Conservation (phyloP, 2,888 invertebrate genomes). For the Lymantria dispar region DNA sequence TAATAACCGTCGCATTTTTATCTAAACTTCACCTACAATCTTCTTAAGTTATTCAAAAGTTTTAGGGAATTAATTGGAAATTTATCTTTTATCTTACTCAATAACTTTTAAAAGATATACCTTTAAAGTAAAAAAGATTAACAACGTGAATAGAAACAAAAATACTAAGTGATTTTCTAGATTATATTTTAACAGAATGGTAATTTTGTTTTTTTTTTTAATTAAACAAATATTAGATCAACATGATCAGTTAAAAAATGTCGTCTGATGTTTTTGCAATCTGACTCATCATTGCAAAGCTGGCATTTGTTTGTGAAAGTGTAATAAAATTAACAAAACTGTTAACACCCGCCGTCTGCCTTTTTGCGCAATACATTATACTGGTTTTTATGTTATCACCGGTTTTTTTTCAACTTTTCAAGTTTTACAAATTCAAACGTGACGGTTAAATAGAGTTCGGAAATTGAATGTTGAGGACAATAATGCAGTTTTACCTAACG, state of each 20-base stretch:
- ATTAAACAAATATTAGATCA: conserved; percentile 3
- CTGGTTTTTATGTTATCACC: conserved; percentile 1
- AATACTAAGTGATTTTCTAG: background rate
- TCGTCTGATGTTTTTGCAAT: conserved; percentile 10
- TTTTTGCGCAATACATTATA: conserved; percentile 10
- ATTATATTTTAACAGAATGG: background rate
- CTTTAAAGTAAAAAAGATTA: background rate
- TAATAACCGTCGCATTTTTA: conserved; percentile 6
- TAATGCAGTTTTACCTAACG: background rate
- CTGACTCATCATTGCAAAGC: conserved; percentile 2
- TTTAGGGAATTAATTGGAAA: conserved; percentile 1
- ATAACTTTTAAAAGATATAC: background rate
- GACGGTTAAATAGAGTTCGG: conserved; percentile 17
- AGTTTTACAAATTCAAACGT: conserved; percentile 12
- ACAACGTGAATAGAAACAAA: background rate
- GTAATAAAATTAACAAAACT: conserved; percentile 18
- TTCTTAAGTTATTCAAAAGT: conserved; percentile 5
- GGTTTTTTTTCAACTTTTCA: conserved; percentile 3
- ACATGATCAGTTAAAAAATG: conserved; percentile 1
- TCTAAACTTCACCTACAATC: conserved; percentile 5
- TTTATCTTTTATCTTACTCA: background rate
- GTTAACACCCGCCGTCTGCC: conserved; percentile 6
- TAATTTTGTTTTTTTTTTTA: background rate
- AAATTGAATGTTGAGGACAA: conserved; percentile 4
- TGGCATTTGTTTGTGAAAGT: conserved; percentile 22